Percentiles rank a stretch among this genome's conserved stretches.
Conservation (phyloP, 2,113 vertebrate species). For the Reinhardtius hippoglossoides region DNA sequence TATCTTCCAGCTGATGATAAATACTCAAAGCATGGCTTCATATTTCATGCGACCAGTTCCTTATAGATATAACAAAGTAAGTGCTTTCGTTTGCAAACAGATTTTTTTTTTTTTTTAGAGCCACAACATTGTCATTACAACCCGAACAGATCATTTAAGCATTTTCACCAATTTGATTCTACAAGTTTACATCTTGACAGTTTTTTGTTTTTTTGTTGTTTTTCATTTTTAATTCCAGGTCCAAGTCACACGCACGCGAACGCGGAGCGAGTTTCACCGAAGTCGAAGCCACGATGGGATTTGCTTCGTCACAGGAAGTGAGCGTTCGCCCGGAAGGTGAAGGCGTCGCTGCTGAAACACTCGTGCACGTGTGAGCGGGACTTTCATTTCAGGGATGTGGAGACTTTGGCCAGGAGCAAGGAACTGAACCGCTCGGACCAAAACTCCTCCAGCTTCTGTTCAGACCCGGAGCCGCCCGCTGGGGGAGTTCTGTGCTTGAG, state of each 20-base stretch:
- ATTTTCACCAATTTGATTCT: background rate
- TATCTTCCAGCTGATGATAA: slow-evolving; percentile 47
- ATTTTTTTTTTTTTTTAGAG: slow-evolving; percentile 3
- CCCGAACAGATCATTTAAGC: slow-evolving; percentile 23
- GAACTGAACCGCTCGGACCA: background rate
- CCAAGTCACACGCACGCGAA: background rate
- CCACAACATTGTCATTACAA: slow-evolving; percentile 46
- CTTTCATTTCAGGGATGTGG: slow-evolving; percentile 9
- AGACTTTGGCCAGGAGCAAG: background rate
- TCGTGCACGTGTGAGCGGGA: background rate
- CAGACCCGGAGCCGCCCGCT: slow-evolving; percentile 2
- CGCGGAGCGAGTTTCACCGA: no score
- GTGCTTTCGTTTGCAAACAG: slow-evolving; percentile 30
- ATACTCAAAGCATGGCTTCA: slow-evolving; percentile 47
- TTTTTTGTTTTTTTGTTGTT: background rate
- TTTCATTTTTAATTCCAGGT: background rate
- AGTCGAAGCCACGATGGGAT: no score
- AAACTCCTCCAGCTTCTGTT: background rate
- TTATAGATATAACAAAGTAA: slow-evolving; percentile 48
- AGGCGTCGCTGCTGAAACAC: no score
- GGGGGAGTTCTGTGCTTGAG: slow-evolving; percentile 26
- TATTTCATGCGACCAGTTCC: slow-evolving; percentile 47
- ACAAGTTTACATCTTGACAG: background rate
- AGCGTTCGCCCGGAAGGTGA: no score
- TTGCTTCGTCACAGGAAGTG: no score